These are phyloP conservation scores for Myodes glareolus DNA, from an alignment of 2,113 vertebrate genomes.

Conservation along the genomic window DNA sequence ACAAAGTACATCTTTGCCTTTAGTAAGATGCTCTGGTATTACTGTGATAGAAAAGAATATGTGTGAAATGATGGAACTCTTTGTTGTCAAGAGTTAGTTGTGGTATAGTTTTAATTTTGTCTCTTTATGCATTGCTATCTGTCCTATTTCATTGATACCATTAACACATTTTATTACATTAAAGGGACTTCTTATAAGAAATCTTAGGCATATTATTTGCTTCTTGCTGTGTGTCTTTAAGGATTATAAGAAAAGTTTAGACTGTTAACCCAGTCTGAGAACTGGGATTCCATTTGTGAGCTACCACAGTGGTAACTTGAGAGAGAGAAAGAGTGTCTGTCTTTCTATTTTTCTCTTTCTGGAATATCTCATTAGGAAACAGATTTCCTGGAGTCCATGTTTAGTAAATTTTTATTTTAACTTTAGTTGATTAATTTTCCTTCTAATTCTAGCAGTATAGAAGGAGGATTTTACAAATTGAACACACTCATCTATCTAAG, in stretches of 20 bases:
- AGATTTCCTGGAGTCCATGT: slow-evolving; percentile 15
- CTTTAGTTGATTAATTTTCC: slow-evolving; percentile 46
- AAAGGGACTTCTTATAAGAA: background rate
- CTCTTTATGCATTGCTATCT: background rate
- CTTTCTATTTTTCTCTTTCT: background rate
- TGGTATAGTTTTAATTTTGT: slow-evolving; percentile 29
- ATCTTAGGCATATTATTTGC: background rate
- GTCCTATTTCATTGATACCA: background rate
- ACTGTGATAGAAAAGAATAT: background rate
- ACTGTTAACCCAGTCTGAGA: background rate
- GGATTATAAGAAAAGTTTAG: background rate
- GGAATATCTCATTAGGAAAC: background rate
- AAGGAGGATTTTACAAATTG: slow-evolving; percentile 22
- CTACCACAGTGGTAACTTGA: background rate
- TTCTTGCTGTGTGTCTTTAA: background rate
- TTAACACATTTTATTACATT: background rate
- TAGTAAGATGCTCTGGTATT: background rate
- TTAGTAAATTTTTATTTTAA: slow-evolving; percentile 3
- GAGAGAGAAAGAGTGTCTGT: background rate
- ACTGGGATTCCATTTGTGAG: background rate
- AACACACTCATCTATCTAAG: slow-evolving; percentile 16
- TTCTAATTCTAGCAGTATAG: background rate
- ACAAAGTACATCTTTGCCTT: background rate
- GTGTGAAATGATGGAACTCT: slow-evolving; percentile 3
- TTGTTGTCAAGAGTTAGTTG: slow-evolving; percentile 22